phyloP scores from a whole-genome alignment of 2,888 invertebrate genomes.

The Eristalinus sepulchralis region DNA sequence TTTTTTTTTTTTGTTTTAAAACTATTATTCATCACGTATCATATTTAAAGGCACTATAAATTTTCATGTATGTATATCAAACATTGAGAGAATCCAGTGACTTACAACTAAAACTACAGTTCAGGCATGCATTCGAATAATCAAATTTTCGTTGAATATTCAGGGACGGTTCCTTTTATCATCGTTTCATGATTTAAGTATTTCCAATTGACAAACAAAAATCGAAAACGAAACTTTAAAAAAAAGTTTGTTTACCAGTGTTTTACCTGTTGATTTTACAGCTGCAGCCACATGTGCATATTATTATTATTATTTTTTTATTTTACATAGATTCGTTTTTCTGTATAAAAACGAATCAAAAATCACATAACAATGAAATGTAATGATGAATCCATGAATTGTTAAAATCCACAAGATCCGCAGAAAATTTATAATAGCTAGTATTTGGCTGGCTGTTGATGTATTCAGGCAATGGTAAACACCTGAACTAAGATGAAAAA shows the following conservation, averaged over 20 bases:
- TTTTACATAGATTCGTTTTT: slow-evolving; percentile 39
- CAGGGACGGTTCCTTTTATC: neutral
- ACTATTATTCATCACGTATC: slow-evolving; percentile 51
- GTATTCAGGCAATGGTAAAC: slow-evolving; percentile 66
- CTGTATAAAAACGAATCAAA: slow-evolving; percentile 44
- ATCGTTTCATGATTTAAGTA: slow-evolving; percentile 13
- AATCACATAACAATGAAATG: slow-evolving; percentile 41
- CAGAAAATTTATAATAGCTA: slow-evolving; percentile 58
- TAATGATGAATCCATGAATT: slow-evolving; percentile 67
- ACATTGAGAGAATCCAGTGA: slow-evolving; percentile 48
- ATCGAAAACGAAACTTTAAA: slow-evolving; percentile 30
- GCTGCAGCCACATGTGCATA: slow-evolving; percentile 63
- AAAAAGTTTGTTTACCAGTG: slow-evolving; percentile 48
- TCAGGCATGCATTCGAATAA: slow-evolving; percentile 57
- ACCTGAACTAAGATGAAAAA: slow-evolving; percentile 67
- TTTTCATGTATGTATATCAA: slow-evolving; percentile 66
- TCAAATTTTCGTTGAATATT: slow-evolving; percentile 26
- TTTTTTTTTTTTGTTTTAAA: slow-evolving; percentile 26
- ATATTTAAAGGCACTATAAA: slow-evolving; percentile 69
- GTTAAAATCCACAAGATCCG: slow-evolving; percentile 69
- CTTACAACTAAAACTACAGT: slow-evolving; percentile 64
- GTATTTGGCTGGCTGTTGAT: slow-evolving; percentile 65
- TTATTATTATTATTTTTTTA: slow-evolving; percentile 25
- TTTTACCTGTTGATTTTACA: slow-evolving; percentile 65
- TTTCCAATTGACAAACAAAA: slow-evolving; percentile 21